Conservation (phyloP, 1,140 invertebrate species). For the Colletes gigas region DNA sequence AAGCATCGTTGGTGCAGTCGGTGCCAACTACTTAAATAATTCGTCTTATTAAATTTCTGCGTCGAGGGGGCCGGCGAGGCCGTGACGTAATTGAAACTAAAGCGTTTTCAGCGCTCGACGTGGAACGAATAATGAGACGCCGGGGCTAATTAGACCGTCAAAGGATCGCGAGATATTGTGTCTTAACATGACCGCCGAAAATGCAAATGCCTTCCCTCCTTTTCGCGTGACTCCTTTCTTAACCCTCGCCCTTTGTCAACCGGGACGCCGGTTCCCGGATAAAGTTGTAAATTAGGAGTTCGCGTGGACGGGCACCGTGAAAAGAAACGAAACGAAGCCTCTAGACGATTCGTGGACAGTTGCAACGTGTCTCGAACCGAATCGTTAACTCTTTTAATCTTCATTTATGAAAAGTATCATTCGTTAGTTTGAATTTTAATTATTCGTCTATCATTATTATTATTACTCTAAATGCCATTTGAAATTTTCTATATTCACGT, state of each 20-base stretch:
- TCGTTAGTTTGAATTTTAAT: no score
- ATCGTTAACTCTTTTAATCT: no score
- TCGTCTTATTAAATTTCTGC: slow-evolving; percentile 58
- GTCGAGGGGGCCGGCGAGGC: neutral
- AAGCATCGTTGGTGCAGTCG: slow-evolving; percentile 23
- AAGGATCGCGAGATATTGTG: slow-evolving; percentile 54
- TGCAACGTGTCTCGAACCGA: no score
- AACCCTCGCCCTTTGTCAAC: neutral
- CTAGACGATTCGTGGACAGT: no score
- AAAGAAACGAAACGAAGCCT: neutral
- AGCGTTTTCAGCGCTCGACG: slow-evolving; percentile 57
- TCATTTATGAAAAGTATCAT: no score
- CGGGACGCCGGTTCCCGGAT: no score
- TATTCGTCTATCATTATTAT: no score
- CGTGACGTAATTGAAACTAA: slow-evolving; percentile 66
- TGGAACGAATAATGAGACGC: slow-evolving; percentile 59
- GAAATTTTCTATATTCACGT: no score
- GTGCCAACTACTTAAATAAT: slow-evolving; percentile 60
- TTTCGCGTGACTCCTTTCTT: neutral
- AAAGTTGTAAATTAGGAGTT: slow-evolving; percentile 5
- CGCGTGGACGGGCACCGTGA: neutral
- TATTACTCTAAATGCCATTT: no score
- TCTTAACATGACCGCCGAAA: slow-evolving; percentile 39
- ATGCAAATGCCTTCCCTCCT: slow-evolving; percentile 28
- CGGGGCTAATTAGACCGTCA: slow-evolving; percentile 61